Base-by-base conservation (phyloP, 2,797 vertebrate genomes). In the Anguilla megastoma region DNA sequence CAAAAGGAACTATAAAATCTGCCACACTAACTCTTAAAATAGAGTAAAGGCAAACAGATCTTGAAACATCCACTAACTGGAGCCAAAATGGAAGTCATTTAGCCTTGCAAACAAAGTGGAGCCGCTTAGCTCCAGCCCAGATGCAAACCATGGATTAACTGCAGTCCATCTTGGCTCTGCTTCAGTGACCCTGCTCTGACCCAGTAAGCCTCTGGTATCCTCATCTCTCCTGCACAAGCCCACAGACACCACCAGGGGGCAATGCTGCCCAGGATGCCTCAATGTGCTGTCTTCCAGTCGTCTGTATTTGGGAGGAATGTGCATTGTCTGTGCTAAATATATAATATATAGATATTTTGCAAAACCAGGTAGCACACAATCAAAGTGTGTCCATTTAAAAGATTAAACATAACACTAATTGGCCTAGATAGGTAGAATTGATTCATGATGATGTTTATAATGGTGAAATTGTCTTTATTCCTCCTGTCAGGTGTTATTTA, bases 161-260 rank as follows among this genome's bases (percentile, higher is more conserved):
- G 63, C 63, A 69, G 63, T 79, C 36, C 33, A 18, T 79, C 36
- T 18, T 6, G 5, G 21, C 74, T 21, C 36, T 69, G 63, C 27
- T 69, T 69, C 7, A 69, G 63, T 69, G 63, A 69, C 63, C 63
- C 63, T 27, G 24, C 63, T 69, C 63, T 69, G 63, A 36, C 71
- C 27, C 16, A 16, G 12, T 45, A 18, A 48, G 79, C 41, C 41
- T 50, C 45, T 48, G 45, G 45, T n/a, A n/a, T 82, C 24, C 45
- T 24, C 41, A 8, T 2, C 21, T n/a, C 18, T 82, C 45, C 21
- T 12, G 79, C 45, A 82, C 21, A 30, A 71, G 87, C 60, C 84
- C 50, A 88, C 54, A 80, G 63, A 87, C 56, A 91, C 92, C 95
- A 87, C 91, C 91, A 95, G 95, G 91, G 94, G 96, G 94, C 93